Conservation (phyloP, 2,797 vertebrate genomes). For the Pangasius macronema region DNA sequence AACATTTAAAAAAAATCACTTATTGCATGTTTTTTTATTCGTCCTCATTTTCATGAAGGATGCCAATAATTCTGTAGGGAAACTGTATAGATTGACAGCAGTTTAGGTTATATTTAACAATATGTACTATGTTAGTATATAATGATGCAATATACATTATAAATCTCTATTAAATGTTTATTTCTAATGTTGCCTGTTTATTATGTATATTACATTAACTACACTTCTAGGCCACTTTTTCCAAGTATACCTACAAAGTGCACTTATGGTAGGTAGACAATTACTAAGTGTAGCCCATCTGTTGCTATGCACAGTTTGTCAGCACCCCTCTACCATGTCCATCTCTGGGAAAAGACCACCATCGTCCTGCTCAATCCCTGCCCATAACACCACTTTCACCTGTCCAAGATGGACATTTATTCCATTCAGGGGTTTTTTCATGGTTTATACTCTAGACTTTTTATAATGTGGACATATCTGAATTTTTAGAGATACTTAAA, state of each 20-base stretch:
- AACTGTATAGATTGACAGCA: background rate
- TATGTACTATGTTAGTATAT: background rate
- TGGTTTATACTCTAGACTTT: too few relatives aligned
- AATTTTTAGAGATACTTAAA: too few relatives aligned
- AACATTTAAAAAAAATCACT: background rate
- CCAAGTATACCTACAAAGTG: background rate
- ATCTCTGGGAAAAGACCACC: background rate
- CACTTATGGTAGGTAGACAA: background rate
- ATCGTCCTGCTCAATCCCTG: conserved; percentile 26
- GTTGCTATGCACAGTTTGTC: conserved; percentile 26
- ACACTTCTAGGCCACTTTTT: background rate
- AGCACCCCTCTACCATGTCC: conserved; percentile 15
- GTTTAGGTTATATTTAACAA: background rate
- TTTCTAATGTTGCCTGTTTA: background rate
- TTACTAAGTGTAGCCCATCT: conserved; percentile 21
- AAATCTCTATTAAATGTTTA: background rate
- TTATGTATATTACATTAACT: background rate
- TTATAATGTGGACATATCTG: too few relatives aligned
- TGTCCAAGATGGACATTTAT: conserved; percentile 15
- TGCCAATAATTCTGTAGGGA: background rate
- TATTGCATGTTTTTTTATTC: background rate
- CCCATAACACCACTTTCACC: conserved; percentile 27
- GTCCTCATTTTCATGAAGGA: background rate
- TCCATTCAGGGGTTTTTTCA: too few relatives aligned
- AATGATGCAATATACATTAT: background rate